A percentile compares a stretch with the other conserved stretches of the same genome.
Conservation (phyloP, 2,888 invertebrate species). For the Drosophila buzzatii region DNA sequence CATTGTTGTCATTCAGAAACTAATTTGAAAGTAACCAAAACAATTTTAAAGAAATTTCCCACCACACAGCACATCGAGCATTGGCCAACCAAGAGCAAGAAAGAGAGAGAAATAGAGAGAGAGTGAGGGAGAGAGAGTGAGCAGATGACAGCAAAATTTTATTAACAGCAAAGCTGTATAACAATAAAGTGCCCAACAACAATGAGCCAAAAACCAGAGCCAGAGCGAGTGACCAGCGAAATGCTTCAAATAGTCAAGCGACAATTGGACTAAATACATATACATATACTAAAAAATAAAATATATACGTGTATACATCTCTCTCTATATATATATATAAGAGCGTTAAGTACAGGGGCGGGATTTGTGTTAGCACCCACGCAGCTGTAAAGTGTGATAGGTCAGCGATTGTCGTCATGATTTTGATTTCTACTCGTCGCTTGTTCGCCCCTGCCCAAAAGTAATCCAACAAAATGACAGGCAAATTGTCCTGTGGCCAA, state of each 20-base stretch:
- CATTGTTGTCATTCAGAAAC: constrained; percentile 81
- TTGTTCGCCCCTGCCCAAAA: constrained; percentile 25
- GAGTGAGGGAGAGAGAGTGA: constrained; percentile 3
- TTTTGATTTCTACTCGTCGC: constrained; percentile 69
- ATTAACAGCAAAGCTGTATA: constrained; percentile 76
- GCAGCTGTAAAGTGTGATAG: constrained; percentile 63
- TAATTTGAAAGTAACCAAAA: constrained; percentile 83
- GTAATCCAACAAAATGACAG: constrained; percentile 43
- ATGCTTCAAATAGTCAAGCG: constrained; percentile 44
- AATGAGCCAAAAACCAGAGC: constrained; percentile 15
- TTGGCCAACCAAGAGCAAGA: constrained; percentile 15
- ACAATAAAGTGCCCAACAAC: constrained; percentile 64
- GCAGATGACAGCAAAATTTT: constrained; percentile 76
- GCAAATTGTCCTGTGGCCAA: constrained; percentile 53
- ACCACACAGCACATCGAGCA: constrained; percentile 65
- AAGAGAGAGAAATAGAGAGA: background rate
- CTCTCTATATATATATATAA: background rate
- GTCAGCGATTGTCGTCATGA: constrained; percentile 70
- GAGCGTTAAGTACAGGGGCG: background rate
- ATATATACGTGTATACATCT: background rate
- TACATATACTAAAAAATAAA: background rate
- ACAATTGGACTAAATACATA: constrained; percentile 42
- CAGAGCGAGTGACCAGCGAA: constrained; percentile 47
- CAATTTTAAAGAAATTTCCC: constrained; percentile 82
- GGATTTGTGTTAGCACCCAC: constrained; percentile 20